These are phyloP conservation scores for Pseudotriccus pelzelni DNA, from an alignment of 2,797 vertebrate species.

Conservation along the genomic window DNA sequence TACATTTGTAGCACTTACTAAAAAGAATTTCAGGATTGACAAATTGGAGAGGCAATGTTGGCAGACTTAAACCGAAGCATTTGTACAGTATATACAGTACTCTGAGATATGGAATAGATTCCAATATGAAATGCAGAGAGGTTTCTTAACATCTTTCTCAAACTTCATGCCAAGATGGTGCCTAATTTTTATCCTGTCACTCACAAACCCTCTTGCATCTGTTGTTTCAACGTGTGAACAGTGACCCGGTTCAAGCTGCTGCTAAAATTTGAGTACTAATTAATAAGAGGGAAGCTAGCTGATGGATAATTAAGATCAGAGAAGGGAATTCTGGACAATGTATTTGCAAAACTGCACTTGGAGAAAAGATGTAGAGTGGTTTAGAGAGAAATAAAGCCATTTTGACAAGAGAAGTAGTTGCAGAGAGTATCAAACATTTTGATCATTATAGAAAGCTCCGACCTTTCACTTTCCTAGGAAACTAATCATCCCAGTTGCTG, in stretches of 20 bases:
- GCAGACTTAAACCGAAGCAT: constrained; percentile 68
- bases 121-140: constrained; percentile 61
- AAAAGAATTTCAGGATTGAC: constrained; percentile 68
- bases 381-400: constrained; percentile 16
- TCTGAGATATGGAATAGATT: constrained; percentile 52
- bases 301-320: constrained; percentile 58
- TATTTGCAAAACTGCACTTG: not conserved
- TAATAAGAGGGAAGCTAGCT: constrained; percentile 57
- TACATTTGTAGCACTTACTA: constrained; percentile 70
- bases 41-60: constrained; percentile 70
- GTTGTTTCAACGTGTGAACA: constrained; percentile 65
- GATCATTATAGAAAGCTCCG: not conserved
- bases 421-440: not conserved
- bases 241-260: constrained; percentile 69
- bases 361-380: not conserved
- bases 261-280: constrained; percentile 71
- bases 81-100: constrained; percentile 72
- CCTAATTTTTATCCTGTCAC: constrained; percentile 72
- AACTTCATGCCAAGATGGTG: constrained; percentile 65
- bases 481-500: not conserved
- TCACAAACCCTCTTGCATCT: constrained; percentile 69
- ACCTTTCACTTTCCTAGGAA: not conserved
- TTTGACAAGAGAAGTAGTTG: not conserved
- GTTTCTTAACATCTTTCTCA: constrained; percentile 68
- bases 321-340: constrained; percentile 42